Evolutionary conservation across 2,888 invertebrate species (phyloP).

Genomic region (Brenthis hecate): DNA sequence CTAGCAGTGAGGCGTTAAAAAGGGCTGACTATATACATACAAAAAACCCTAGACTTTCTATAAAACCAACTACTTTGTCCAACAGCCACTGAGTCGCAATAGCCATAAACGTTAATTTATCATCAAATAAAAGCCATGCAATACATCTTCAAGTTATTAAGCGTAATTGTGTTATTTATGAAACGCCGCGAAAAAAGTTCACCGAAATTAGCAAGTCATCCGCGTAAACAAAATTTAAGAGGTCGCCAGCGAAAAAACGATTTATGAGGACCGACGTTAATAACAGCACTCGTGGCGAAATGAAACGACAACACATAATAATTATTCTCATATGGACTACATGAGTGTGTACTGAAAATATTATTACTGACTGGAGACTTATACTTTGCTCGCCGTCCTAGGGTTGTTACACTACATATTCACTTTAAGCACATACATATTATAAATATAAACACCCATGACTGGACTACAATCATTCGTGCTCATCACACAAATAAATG

Average conservation of each 20-base stretch:
- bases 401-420: too few species aligned
- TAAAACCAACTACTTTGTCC: too few species aligned
- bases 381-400: too few species aligned
- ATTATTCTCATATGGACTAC: conserved; percentile 18
- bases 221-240: conserved; percentile 37
- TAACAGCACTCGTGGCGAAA: conserved; percentile 28
- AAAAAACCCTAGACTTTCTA: too few species aligned
- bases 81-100: not conserved
- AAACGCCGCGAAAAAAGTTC: conserved; percentile 19
- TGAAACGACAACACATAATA: conserved; percentile 23
- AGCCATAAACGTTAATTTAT: conserved; percentile 14
- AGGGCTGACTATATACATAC: too few species aligned
- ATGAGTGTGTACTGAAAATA: conserved; percentile 1
- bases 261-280: conserved; percentile 32
- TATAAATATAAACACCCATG: too few species aligned
- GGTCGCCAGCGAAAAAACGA: conserved; percentile 30
- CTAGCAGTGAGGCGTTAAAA: too few species aligned
- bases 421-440: too few species aligned
- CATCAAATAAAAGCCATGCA: conserved; percentile 2
- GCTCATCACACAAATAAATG: too few species aligned
- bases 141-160: conserved; percentile 22
- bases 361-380: not conserved
- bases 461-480: too few species aligned
- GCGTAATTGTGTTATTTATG: conserved; percentile 29
- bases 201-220: conserved; percentile 31